phyloP scores from a whole-genome alignment of 2,797 vertebrate genomes.

The Brachyalestes nurse region DNA sequence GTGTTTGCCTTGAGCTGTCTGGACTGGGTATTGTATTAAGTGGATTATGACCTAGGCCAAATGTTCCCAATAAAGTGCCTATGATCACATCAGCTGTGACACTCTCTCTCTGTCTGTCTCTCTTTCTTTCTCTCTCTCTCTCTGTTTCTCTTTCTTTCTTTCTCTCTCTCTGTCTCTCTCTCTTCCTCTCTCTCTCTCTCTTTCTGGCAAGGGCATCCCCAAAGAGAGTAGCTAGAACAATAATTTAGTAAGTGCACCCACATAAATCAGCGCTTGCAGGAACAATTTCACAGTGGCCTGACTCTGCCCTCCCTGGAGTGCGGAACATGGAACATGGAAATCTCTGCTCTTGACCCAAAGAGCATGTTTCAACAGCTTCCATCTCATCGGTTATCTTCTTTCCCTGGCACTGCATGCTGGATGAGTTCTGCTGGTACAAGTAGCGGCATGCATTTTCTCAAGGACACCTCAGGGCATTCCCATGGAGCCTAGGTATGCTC shows the following conservation, averaged over 20 bases:
- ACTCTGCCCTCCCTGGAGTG: slow-evolving; percentile 14
- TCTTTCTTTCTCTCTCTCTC: not conserved
- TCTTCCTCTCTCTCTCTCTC: slow-evolving; percentile 19
- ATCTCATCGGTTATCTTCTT: slow-evolving; percentile 32
- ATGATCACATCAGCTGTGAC: slow-evolving; percentile 68
- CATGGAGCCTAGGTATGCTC: slow-evolving; percentile 12
- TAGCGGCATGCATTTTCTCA: slow-evolving; percentile 39
- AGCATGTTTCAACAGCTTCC: slow-evolving; percentile 50
- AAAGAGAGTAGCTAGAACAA: slow-evolving; percentile 37
- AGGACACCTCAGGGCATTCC: slow-evolving; percentile 38
- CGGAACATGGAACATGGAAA: slow-evolving; percentile 40
- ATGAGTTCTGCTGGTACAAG: slow-evolving; percentile 13
- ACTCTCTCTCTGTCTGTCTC: not conserved
- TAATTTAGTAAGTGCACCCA: slow-evolving; percentile 9
- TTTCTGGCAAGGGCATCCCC: slow-evolving; percentile 42
- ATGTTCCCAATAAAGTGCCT: slow-evolving; percentile 60
- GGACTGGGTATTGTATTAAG: slow-evolving; percentile 55
- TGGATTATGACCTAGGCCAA: slow-evolving; percentile 62
- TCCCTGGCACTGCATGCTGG: slow-evolving; percentile 1
- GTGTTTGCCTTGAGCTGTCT: slow-evolving; percentile 12
- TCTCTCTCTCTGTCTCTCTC: slow-evolving; percentile 17
- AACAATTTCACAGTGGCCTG: not conserved
- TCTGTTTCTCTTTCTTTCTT: not conserved
- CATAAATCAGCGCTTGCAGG: slow-evolving; percentile 26
- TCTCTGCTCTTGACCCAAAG: slow-evolving; percentile 43